phyloP scores from a whole-genome alignment of 2,113 vertebrate species.

The Paramormyrops kingsleyae region DNA sequence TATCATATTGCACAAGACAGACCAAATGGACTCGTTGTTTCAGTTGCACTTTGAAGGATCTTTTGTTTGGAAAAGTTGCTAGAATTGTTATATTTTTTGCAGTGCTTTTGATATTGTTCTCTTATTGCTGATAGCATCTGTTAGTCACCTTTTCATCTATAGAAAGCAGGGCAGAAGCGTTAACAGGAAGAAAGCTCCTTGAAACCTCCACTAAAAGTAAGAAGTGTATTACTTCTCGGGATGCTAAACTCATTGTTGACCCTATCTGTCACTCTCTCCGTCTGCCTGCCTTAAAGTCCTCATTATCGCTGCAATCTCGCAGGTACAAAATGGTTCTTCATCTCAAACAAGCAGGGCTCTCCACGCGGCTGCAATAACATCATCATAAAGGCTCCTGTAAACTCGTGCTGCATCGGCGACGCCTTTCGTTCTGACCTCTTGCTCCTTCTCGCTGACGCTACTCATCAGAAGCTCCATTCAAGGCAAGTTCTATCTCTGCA shows the following conservation, averaged over 20 bases:
- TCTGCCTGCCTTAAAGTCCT: not conserved
- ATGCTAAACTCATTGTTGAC: not conserved
- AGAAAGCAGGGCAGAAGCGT: too few species aligned
- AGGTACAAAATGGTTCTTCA: not conserved
- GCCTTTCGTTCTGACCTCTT: not conserved
- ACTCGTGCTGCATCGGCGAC: not conserved
- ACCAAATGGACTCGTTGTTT: not conserved
- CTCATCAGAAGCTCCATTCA: not conserved
- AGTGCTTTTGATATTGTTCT: not conserved
- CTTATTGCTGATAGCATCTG: not conserved
- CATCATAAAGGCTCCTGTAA: not conserved
- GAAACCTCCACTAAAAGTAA: not conserved
- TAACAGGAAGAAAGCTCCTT: not conserved
- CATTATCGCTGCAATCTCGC: not conserved
- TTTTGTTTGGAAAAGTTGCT: not conserved
- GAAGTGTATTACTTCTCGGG: not conserved
- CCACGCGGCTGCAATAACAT: not conserved
- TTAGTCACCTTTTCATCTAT: not conserved
- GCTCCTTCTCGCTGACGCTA: not conserved
- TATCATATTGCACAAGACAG: not conserved
- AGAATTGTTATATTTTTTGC: not conserved
- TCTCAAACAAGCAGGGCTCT: not conserved
- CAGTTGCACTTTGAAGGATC: not conserved
- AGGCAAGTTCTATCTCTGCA: not conserved
- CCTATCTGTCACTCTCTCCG: not conserved